phyloP scores from a whole-genome alignment of 2,888 invertebrate genomes.

The Tuberolachnus salignus region DNA sequence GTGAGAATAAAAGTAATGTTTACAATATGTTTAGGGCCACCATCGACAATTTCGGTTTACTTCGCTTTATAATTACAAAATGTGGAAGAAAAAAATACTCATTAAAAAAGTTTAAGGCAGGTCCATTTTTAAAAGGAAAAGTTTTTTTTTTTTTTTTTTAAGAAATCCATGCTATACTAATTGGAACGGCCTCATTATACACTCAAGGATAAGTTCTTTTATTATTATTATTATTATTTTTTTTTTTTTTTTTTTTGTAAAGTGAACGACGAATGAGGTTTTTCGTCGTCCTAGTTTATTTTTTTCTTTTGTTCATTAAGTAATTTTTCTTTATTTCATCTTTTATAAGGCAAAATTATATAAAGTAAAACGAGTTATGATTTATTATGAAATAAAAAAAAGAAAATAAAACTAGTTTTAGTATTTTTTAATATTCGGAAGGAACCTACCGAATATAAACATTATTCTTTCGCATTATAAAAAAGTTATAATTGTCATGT shows the following conservation, averaged over 20 bases:
- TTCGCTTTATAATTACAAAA: slow-evolving; percentile 31
- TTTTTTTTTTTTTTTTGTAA: slow-evolving; percentile 15
- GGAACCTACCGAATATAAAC: not conserved
- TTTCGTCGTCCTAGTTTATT: slow-evolving; percentile 23
- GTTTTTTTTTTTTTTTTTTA: slow-evolving; percentile 28
- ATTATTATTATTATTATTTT: not conserved
- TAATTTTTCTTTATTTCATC: slow-evolving; percentile 32
- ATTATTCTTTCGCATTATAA: too few relatives aligned
- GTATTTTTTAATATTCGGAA: not conserved
- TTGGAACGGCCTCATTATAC: slow-evolving; percentile 40
- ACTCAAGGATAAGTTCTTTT: slow-evolving; percentile 9
- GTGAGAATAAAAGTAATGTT: not conserved
- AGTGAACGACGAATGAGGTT: slow-evolving; percentile 8
- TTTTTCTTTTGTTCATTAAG: slow-evolving; percentile 35
- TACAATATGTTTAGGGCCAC: not conserved
- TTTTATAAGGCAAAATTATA: slow-evolving; percentile 1
- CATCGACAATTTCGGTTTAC: slow-evolving; percentile 8
- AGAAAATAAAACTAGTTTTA: too few relatives aligned
- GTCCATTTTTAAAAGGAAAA: slow-evolving; percentile 31
- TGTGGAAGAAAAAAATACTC: slow-evolving; percentile 18
- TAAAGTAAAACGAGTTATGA: slow-evolving; percentile 26
- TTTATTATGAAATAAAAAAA: too few relatives aligned
- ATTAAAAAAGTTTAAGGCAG: slow-evolving; percentile 35
- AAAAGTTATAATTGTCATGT: too few relatives aligned
- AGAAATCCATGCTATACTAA: slow-evolving; percentile 31